These are phyloP conservation scores for Aurelia aurita DNA, from an alignment of 30 jellyfish, hydroid and myxozoan species.

Conservation along the genomic window DNA sequence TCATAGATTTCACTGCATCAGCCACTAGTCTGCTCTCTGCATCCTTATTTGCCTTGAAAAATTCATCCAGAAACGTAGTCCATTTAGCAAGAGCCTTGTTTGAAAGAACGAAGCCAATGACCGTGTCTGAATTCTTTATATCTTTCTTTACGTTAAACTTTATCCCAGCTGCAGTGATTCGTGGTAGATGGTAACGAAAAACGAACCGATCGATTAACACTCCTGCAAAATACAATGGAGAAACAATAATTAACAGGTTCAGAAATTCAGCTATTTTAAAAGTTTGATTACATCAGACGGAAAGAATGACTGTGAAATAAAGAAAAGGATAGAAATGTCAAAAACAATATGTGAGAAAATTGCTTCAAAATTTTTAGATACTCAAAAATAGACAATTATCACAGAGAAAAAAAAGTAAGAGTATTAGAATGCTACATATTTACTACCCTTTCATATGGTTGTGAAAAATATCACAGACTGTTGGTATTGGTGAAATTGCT, in stretches of 20 bases:
- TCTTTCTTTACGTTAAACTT: neutral
- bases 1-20: neutral
- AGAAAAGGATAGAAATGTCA: too few species aligned
- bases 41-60: neutral
- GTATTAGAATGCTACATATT: too few species aligned
- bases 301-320: too few species aligned
- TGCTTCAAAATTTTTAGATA: too few species aligned
- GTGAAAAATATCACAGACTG: too few species aligned
- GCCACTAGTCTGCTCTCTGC: slow-evolving; percentile 6
- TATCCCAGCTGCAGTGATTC: neutral
- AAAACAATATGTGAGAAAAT: too few species aligned
- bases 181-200: neutral
- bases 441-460: too few species aligned
- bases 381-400: too few species aligned
- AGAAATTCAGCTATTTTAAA: too few species aligned
- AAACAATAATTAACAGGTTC: neutral
- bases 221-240: neutral
- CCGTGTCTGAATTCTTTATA: neutral
- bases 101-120: neutral
- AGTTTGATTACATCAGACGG: too few species aligned
- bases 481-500: too few species aligned
- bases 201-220: neutral
- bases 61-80: neutral
- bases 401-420: too few species aligned
- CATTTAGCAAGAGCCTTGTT: neutral